Percentiles rank a stretch among this genome's conserved stretches.
Conservation (phyloP, 2,888 invertebrate species). For the Biston betularia region DNA sequence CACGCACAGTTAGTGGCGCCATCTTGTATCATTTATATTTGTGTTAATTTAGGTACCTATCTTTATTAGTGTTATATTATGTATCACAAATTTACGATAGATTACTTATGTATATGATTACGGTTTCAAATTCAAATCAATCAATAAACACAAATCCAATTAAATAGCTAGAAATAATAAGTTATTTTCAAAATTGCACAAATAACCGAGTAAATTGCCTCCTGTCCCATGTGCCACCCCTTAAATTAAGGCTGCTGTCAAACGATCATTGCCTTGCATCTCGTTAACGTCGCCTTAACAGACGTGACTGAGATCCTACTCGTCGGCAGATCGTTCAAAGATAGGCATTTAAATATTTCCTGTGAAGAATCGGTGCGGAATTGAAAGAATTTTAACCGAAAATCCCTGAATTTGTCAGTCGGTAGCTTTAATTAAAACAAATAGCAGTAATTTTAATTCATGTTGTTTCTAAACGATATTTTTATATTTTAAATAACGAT, state of each 20-base stretch:
- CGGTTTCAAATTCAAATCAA: too few species aligned
- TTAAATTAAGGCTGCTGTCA: constrained; percentile 41
- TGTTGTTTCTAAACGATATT: neutral
- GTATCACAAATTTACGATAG: too few species aligned
- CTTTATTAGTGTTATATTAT: too few species aligned
- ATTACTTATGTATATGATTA: too few species aligned
- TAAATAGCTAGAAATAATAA: too few species aligned
- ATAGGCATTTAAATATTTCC: constrained; percentile 45
- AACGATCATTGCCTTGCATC: constrained; percentile 45
- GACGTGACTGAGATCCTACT: constrained; percentile 44
- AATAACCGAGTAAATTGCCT: neutral
- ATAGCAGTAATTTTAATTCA: constrained; percentile 24
- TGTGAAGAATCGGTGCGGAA: constrained; percentile 32
- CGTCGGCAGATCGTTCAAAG: constrained; percentile 39
- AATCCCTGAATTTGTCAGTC: constrained; percentile 42
- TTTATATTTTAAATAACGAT: too few species aligned
- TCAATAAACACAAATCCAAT: too few species aligned
- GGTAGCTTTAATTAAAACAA: constrained; percentile 45
- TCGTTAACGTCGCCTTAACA: constrained; percentile 43
- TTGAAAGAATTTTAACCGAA: constrained; percentile 38
- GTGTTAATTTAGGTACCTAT: too few species aligned
- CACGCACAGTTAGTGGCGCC: too few species aligned
- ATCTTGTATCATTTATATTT: too few species aligned
- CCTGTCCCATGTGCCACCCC: constrained; percentile 26
- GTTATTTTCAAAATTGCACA: neutral